A percentile compares a stretch with the other conserved stretches of the same genome.
These are phyloP conservation scores for Thalassaphorura encarpata DNA, from an alignment of 1,140 invertebrate species.

Conservation along the genomic window DNA sequence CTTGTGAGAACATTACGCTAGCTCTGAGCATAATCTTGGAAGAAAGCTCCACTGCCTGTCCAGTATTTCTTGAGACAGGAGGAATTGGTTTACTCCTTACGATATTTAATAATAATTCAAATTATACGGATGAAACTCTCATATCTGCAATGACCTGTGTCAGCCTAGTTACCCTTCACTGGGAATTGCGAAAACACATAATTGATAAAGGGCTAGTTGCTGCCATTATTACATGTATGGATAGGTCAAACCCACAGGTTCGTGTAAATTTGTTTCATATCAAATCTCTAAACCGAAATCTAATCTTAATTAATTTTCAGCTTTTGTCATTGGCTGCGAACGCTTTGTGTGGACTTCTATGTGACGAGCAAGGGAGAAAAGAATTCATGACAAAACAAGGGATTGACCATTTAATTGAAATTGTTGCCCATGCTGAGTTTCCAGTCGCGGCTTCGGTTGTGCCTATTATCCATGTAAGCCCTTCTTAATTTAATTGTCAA, in stretches of 20 bases:
- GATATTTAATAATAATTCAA: slow-evolving; percentile 2
- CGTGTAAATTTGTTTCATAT: too few species aligned
- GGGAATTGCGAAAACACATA: neutral
- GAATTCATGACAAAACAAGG: slow-evolving; percentile 17
- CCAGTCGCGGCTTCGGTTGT: slow-evolving; percentile 9
- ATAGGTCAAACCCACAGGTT: slow-evolving; percentile 10
- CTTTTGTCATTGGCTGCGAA: slow-evolving; percentile 8
- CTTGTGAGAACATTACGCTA: neutral
- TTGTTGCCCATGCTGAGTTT: slow-evolving; percentile 18
- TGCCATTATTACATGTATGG: neutral
- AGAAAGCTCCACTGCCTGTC: slow-evolving; percentile 1
- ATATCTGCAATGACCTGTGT: slow-evolving; percentile 19
- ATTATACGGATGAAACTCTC: slow-evolving; percentile 13
- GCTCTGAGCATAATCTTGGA: slow-evolving; percentile 1
- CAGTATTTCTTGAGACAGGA: slow-evolving; percentile 3
- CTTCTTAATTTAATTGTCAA: too few species aligned
- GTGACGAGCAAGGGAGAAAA: neutral
- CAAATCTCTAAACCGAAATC: too few species aligned
- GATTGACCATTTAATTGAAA: neutral
- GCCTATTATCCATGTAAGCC: slow-evolving; percentile 19
- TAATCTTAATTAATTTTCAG: neutral
- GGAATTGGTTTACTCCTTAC: slow-evolving; percentile 6
- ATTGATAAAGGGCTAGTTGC: slow-evolving; percentile 5
- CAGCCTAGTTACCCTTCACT: neutral
- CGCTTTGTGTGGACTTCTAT: slow-evolving; percentile 15